A percentile compares a stretch with the other conserved stretches of the same genome.
phyloP scores from a whole-genome alignment of 2,797 vertebrate species.

The Neosilurus mollespiculum region DNA sequence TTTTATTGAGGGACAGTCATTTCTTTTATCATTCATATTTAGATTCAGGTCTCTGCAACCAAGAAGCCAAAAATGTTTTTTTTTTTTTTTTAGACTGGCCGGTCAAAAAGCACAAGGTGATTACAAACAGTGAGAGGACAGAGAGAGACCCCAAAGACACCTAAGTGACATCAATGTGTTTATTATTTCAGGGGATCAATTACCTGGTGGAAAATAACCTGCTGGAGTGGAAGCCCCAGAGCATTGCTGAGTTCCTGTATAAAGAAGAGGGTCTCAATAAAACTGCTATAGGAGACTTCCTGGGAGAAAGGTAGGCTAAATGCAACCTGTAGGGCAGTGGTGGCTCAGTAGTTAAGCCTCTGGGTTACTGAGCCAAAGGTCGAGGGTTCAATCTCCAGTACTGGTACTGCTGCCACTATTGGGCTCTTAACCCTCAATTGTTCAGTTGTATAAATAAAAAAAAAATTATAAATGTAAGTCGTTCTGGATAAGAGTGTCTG shows the following conservation, averaged over 20 bases:
- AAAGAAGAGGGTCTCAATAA: constrained; percentile 93
- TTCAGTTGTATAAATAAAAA: too few species aligned
- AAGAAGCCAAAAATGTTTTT: background rate
- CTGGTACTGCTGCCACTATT: too few species aligned
- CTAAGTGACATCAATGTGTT: background rate
- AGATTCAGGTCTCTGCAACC: background rate
- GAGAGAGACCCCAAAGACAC: background rate
- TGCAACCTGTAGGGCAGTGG: too few species aligned
- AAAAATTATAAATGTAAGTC: too few species aligned
- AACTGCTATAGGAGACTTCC: constrained; percentile 88
- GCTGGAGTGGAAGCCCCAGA: constrained; percentile 68
- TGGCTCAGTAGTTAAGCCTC: too few species aligned
- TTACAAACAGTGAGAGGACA: background rate
- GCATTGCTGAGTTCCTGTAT: constrained; percentile 86
- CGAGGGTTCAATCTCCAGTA: too few species aligned
- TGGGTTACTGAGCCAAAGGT: too few species aligned
- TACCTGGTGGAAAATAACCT: constrained; percentile 81
- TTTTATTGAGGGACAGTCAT: background rate
- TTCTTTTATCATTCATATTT: background rate
- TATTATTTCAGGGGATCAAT: constrained; percentile 77
- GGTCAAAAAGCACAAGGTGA: background rate
- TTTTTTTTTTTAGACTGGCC: background rate
- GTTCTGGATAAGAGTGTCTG: too few species aligned
- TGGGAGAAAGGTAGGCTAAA: constrained; percentile 82
- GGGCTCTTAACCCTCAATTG: too few species aligned